phyloP scores from a whole-genome alignment of 2,888 invertebrate genomes.

The Frankliniella intonsa region DNA sequence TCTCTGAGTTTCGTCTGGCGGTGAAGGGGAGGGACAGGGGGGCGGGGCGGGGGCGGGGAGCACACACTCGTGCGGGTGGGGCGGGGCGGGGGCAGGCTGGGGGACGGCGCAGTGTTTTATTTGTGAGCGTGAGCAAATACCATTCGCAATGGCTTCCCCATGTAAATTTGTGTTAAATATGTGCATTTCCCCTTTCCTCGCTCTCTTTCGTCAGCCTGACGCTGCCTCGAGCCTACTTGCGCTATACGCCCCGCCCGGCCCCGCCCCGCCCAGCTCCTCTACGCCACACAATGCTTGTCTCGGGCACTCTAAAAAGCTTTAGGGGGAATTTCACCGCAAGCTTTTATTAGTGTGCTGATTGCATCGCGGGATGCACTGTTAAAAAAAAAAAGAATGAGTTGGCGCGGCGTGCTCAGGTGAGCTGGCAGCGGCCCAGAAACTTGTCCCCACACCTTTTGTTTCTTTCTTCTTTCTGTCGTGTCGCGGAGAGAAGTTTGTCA shows the following conservation, averaged over 20 bases:
- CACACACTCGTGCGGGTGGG: too few relatives aligned
- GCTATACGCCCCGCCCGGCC: not conserved
- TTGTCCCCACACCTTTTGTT: not conserved
- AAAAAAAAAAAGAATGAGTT: too few relatives aligned
- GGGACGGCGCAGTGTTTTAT: not conserved
- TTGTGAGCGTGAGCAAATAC: slow-evolving; percentile 16
- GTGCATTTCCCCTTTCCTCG: slow-evolving; percentile 5
- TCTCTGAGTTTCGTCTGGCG: not conserved
- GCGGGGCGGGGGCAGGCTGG: not conserved
- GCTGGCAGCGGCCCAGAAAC: not conserved
- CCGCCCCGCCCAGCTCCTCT: not conserved
- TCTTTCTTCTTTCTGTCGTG: not conserved
- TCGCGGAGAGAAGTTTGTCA: too few relatives aligned
- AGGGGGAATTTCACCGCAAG: too few relatives aligned
- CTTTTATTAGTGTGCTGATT: too few relatives aligned
- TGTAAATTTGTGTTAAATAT: slow-evolving; percentile 8
- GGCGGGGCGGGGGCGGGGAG: not conserved
- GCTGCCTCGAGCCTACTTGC: not conserved
- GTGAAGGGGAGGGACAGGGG: not conserved
- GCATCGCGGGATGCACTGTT: too few relatives aligned
- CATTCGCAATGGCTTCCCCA: slow-evolving; percentile 15
- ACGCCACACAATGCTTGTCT: not conserved
- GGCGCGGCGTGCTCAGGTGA: too few relatives aligned
- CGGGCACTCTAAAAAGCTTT: too few relatives aligned
- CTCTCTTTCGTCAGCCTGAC: not conserved